phyloP scores from a whole-genome alignment of 1,140 invertebrate species.

The Copidosoma floridanum region DNA sequence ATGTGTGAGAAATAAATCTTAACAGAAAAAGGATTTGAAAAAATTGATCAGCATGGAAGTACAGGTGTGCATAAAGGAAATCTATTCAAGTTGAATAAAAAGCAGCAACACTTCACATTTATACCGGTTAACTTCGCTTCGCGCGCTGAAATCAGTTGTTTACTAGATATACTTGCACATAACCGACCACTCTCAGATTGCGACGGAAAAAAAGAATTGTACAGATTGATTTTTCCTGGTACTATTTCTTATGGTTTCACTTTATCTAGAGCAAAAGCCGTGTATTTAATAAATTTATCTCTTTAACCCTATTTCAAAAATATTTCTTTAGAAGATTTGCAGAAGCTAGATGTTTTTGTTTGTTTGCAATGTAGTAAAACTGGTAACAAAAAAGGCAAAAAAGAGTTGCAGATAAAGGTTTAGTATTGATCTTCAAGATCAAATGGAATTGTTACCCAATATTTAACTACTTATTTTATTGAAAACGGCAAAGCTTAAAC shows the following conservation, averaged over 20 bases:
- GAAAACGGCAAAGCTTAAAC: not conserved
- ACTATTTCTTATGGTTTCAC: not conserved
- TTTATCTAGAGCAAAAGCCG: not conserved
- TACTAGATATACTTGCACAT: no score
- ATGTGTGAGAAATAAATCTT: no score
- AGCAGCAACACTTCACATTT: no score
- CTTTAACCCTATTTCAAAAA: constrained; percentile 8
- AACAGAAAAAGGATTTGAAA: no score
- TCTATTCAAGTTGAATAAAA: no score
- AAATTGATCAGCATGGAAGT: no score
- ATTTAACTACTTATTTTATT: not conserved
- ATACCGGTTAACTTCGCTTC: no score
- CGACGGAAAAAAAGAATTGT: constrained; percentile 1
- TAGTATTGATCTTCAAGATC: not conserved
- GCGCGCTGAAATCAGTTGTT: no score
- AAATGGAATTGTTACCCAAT: not conserved
- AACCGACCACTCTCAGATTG: no score
- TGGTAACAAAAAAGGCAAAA: not conserved
- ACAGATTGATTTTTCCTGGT: constrained; percentile 2
- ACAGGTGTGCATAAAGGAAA: no score
- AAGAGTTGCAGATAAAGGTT: constrained; percentile 2
- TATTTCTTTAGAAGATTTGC: not conserved
- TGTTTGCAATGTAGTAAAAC: not conserved
- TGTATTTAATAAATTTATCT: not conserved
- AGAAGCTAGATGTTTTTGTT: no score